Base-by-base conservation (phyloP, 2,113 vertebrate species). In the Cyphomyrus plagiostoma region DNA sequence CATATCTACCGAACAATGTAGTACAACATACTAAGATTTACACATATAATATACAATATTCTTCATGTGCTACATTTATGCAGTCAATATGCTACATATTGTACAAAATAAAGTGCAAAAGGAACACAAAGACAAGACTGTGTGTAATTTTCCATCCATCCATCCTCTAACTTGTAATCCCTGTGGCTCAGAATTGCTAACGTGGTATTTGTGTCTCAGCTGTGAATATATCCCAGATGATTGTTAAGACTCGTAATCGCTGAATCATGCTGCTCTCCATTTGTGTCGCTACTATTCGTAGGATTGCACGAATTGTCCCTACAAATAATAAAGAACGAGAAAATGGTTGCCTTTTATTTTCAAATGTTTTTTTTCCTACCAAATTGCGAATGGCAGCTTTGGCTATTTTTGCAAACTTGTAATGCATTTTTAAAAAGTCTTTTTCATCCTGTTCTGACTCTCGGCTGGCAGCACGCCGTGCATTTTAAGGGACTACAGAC, bases 311-410 rank as follows among this genome's bases (percentile, higher is more conserved):
- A 0, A 39, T 19, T 80, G 74, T 80, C 62, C n/a, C 26, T 80
- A 19, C 42, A 80, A 80, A 80, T 17, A 39, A 77, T 2, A 80
- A 19, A 42, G 35, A 19, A 42, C 42, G 58, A 26, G 58, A 26
- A 66, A 66, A 66, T 66, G 58, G 26, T n/a, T 26, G 9, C 26
- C 10, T 70, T 70, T 70, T 70, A 70, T 70, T 70, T 70, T 70
- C 0, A 0, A 70, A 70, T 13, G 62, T 26, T 70, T 70, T 30
- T 70, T 66, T 66, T 30, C 26, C 26, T 13, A 70, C 62, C 26
- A 80, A 80, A 80, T 80, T 80, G 74, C 74, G 13, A 80, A 80
- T 19, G 74, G 13, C 74, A 80, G 74, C 74, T 80, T 80, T 80
- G 74, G 74, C 74, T 80, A 80, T 80, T 80, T 80, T 80, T 80